Conservation (phyloP, 2,797 vertebrate species). For the Oreochromis mossambicus region DNA sequence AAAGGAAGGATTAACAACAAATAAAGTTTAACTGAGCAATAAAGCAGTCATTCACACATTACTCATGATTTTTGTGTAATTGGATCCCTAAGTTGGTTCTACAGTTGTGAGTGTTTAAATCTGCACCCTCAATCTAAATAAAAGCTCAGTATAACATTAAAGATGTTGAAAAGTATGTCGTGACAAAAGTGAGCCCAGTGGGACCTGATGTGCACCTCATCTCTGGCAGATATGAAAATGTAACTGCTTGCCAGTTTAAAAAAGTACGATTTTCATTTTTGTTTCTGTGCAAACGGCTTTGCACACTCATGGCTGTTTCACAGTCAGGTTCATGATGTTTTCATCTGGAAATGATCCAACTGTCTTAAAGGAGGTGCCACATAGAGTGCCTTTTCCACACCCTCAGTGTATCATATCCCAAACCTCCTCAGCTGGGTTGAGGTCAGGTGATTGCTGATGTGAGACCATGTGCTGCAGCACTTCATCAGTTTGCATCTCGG, state of each 20-base stretch:
- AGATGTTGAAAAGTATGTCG: not conserved
- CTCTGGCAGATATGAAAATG: not conserved
- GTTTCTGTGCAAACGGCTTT: not conserved
- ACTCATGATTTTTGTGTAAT: not conserved
- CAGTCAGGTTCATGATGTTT: not conserved
- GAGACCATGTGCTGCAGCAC: not conserved
- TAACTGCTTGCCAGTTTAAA: not conserved
- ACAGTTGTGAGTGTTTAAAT: not conserved
- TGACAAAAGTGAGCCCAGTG: not conserved
- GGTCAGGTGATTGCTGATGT: not conserved
- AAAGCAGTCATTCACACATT: not conserved
- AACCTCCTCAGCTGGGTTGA: not conserved
- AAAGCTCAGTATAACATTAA: not conserved
- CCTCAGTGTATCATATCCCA: not conserved
- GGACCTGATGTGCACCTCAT: not conserved
- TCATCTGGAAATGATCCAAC: not conserved
- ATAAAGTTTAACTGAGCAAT: not conserved
- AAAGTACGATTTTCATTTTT: not conserved
- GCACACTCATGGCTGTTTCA: not conserved
- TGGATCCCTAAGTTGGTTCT: not conserved
- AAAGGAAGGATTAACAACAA: not conserved
- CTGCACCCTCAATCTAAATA: not conserved
- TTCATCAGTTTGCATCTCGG: not conserved
- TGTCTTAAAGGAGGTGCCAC: not conserved
- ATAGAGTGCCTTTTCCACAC: not conserved